Percentiles rank a stretch among this genome's conserved stretches.
phyloP scores from a whole-genome alignment of 2,797 vertebrate genomes.

The Chelon labrosus region DNA sequence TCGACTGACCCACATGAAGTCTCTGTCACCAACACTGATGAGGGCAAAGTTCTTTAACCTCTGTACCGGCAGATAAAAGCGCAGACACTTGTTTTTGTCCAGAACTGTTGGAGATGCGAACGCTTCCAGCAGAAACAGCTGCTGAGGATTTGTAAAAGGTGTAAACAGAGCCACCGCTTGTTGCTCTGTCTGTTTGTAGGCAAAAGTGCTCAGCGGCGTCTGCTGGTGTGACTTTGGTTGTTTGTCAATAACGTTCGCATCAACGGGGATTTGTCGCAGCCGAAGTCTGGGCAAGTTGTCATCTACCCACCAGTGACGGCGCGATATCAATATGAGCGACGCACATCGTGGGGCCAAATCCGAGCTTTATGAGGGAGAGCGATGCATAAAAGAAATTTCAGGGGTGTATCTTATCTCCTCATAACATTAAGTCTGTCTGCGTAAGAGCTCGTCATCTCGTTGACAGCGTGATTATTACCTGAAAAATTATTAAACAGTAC shows the following conservation, averaged over 20 bases:
- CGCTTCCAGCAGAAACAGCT: conserved; percentile 48
- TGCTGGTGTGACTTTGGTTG: conserved; percentile 58
- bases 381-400: conserved; percentile 78
- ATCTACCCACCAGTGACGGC: conserved; percentile 58
- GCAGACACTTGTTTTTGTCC: conserved; percentile 64
- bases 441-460: conserved; percentile 82
- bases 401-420: conserved; percentile 78
- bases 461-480: conserved; percentile 88
- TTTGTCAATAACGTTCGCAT: conserved; percentile 76
- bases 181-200: conserved; percentile 49
- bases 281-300: conserved; percentile 60
- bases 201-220: conserved; percentile 25
- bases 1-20: conserved; percentile 73
- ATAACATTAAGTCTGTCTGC: conserved; percentile 83
- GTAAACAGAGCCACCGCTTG: conserved; percentile 56
- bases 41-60: conserved; percentile 83
- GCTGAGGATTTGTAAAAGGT: conserved; percentile 44
- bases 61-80: conserved; percentile 56
- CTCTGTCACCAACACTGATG: conserved; percentile 78
- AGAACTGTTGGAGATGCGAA: conserved; percentile 49
- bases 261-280: conserved; percentile 69
- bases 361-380: conserved; percentile 71
- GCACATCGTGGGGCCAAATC: conserved; percentile 73
- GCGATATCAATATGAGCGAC: conserved; percentile 63
- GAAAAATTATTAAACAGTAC: conserved; percentile 88